phyloP scores from a whole-genome alignment of 2,113 vertebrate genomes.

The Apaloderma vittatum region DNA sequence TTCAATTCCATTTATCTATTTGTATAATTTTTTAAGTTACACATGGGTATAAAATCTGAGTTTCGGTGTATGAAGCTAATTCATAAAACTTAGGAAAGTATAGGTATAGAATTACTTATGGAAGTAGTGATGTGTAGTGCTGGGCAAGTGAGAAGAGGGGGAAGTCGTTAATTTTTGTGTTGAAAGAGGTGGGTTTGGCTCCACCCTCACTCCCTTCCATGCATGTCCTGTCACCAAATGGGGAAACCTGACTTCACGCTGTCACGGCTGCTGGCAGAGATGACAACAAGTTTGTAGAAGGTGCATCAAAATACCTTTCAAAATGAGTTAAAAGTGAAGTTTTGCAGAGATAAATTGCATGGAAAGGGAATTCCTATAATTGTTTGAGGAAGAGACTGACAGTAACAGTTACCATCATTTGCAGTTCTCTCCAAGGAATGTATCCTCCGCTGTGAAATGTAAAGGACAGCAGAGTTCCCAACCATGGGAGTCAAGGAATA shows the following conservation, averaged over 20 bases:
- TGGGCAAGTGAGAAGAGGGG: neutral
- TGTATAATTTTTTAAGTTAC: neutral
- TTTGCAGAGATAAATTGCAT: neutral
- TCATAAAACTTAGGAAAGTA: neutral
- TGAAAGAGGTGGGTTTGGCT: neutral
- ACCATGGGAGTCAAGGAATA: neutral
- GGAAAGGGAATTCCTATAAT: neutral
- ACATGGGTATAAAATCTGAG: neutral
- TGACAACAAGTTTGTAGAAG: neutral
- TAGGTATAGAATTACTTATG: neutral
- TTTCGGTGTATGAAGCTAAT: neutral
- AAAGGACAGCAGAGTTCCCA: neutral
- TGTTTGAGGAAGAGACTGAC: neutral
- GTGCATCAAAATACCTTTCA: neutral
- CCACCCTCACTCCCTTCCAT: neutral
- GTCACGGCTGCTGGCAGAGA: neutral
- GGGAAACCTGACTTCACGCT: neutral
- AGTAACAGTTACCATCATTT: neutral
- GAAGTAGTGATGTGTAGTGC: neutral
- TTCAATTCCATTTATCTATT: neutral
- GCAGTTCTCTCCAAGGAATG: neutral
- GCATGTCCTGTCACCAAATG: neutral
- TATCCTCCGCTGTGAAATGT: neutral
- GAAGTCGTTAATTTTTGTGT: neutral
- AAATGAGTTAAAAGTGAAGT: neutral